Percentiles rank a stretch among this genome's conserved stretches.
Evolutionary conservation across 2,113 vertebrate species (phyloP).

Genomic region (Petrocephalus zakoni): DNA sequence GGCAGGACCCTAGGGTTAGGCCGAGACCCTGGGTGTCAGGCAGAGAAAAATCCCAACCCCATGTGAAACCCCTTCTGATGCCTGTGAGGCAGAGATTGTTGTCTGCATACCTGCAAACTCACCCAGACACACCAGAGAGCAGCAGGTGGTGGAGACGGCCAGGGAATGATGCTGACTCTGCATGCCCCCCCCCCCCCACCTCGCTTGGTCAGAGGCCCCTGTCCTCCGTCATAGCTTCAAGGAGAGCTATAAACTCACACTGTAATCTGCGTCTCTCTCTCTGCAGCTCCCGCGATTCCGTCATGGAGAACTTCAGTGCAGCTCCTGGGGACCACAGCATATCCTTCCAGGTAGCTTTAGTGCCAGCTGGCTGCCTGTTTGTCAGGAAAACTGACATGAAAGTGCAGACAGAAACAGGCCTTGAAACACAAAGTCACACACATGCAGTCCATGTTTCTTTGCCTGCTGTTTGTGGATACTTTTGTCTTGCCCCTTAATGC

Average conservation of each 20-base stretch:
- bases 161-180: background rate
- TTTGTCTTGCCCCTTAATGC: background rate
- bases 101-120: background rate
- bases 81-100: background rate
- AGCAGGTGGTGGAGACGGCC: background rate
- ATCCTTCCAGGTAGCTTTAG: conserved; percentile 61
- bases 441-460: background rate
- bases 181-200: background rate
- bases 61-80: background rate
- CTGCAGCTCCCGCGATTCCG: conserved; percentile 69
- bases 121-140: background rate
- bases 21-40: no score
- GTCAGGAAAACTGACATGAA: background rate
- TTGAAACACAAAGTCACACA: background rate
- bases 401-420: background rate
- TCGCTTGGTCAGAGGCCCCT: background rate
- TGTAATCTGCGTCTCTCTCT: conserved; percentile 6
- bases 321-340: conserved; percentile 62
- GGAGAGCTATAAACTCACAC: background rate
- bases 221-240: background rate
- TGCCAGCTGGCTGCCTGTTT: background rate
- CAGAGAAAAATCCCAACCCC: no score
- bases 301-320: conserved; percentile 69
- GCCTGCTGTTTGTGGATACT: background rate
- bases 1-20: no score